Evolutionary conservation across 2,797 vertebrate species (phyloP), one percentile per base, ranked within the genome.

Genomic region (Sebastes miniatus): DNA sequence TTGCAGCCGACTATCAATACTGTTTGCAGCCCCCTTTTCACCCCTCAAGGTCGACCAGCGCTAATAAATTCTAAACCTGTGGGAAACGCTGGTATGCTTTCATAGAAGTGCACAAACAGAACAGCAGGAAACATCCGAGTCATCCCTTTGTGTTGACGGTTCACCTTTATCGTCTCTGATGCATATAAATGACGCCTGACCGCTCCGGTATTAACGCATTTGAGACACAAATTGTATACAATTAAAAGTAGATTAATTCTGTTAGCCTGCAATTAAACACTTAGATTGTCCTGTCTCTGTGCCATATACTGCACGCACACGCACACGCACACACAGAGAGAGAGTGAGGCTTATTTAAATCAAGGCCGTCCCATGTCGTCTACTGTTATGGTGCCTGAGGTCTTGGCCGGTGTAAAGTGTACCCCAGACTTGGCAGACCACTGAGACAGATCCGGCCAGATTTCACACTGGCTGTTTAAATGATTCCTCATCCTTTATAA

Each of bases 401-500:
- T 76, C 62, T 80, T 85, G 59, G 83, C 73, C 34, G 6, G 32
- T 77, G 54, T 57, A 58, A 72, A 61, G 50, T 62, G 80, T 69
- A 75, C 68, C n/a, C 29, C 10, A 56, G 77, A 72, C 77, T 85
- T 87, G 76, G 80, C 79, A 76, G 73, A 52, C 57, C 50, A 36
- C 69, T 18, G 34, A 62, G 70, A 81, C 72, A 59, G 54, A 34
- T 74, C 62, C 70, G 13, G 72, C 39, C 56, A 52, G 31, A 80
- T 78, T 79, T 47, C 6, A 66, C 58, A 20, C 69, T 69, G 63
- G 43, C 65, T 81, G 69, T 83, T 77, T 32, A 70, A 81, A 75
- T 62, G 52, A 83, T 68, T 75, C 74, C 36, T 75, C 58, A 65
- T 82, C 66, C 59, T 73, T 58, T 11, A 73, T 64, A 34, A 73